Evolutionary conservation across 1,140 invertebrate genomes (phyloP).

Genomic region (Papilio dardanus): DNA sequence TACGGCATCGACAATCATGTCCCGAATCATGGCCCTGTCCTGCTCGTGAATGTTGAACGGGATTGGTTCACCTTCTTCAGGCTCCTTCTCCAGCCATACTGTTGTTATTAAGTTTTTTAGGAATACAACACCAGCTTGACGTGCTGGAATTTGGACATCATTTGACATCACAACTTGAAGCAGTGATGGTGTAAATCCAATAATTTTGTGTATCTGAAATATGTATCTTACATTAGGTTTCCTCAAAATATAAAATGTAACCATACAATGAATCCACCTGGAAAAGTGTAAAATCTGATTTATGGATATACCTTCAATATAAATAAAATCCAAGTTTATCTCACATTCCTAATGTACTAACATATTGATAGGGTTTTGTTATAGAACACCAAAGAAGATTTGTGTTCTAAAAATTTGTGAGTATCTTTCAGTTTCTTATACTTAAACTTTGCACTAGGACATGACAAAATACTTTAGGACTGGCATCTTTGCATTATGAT

Average conservation of each 20-base stretch:
- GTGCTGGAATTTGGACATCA: constrained; percentile 94
- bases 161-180: constrained; percentile 96
- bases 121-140: constrained; percentile 98
- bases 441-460: no score
- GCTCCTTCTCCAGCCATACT: constrained; percentile 94
- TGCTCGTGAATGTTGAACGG: constrained; percentile 97
- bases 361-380: no score
- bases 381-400: no score
- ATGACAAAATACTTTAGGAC: no score
- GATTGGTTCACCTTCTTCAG: constrained; percentile 87
- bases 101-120: constrained; percentile 96
- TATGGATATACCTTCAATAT: no score
- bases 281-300: no score
- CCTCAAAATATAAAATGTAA: not conserved
- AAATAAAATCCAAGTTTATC: no score
- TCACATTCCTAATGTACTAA: no score
- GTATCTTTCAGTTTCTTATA: no score
- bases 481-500: no score
- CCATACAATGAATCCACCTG: no score
- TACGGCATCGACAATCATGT: constrained; percentile 97
- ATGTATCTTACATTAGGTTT: constrained; percentile 28
- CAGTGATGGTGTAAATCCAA: constrained; percentile 95
- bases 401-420: no score
- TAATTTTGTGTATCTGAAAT: constrained; percentile 77
- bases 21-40: constrained; percentile 95